Base-by-base conservation (phyloP, 64 coral and sea anemone genomes). In the Pocillopora verrucosa region DNA sequence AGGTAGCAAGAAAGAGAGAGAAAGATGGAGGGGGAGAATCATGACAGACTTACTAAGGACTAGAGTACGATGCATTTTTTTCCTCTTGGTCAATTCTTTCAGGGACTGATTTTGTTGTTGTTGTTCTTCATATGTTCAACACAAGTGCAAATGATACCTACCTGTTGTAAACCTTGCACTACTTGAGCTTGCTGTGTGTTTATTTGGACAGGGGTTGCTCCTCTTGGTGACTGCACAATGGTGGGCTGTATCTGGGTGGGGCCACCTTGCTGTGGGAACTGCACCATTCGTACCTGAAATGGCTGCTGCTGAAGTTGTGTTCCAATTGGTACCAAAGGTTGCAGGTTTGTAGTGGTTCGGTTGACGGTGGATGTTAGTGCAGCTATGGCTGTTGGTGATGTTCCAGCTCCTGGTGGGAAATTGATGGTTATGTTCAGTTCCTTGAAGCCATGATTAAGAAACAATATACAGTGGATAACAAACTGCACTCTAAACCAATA, bases 311-410 rank as follows among this genome's bases (percentile, higher is more conserved):
- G 72, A 12, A 92, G 62, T 20, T 92, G 90, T 65, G 78, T 76
- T 62, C 89, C 80, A 72, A 91, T 84, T 65, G 90, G 90, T 58
- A 92, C 90, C 19, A 92, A 63, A 34, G 90, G 90, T 57, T 92
- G 90, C 0, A 92, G 84, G 37, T 86, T 92, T 87, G 79, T 84
- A 2, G 90, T 87, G 68, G 73, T 87, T 30, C 90, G 90, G 74
- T 92, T 92, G 56, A 92, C 90, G 11, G 58, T 85, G 11, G 90
- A 91, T 14, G 74, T 77, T 36, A 91, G 41, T n/a, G 89, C 72
- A n/a, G 82, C 82, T 57, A 85, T 85, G 38, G 82, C 82, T 25
- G 82, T 85, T 57, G 82, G 63, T 58, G 82, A 85, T 69, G 82
- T 69, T 45, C 82, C 82, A 26, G 82, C 24, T 12, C 64, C 82